Percentiles rank a stretch among this genome's conserved stretches.
These are phyloP conservation scores for Monomorium pharaonis DNA, from an alignment of 1,140 invertebrate species.

Conservation along the genomic window DNA sequence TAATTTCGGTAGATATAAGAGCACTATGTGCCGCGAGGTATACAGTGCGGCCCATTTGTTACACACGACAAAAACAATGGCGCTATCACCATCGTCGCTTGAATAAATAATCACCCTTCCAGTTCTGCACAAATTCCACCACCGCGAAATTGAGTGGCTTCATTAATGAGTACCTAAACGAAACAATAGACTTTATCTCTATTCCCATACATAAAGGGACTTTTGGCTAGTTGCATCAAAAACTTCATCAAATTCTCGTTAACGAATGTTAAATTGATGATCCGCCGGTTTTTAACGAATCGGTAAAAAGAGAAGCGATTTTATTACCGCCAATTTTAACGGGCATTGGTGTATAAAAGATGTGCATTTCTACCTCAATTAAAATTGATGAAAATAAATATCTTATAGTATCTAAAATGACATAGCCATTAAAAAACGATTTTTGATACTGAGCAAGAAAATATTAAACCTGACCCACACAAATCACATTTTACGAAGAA, in stretches of 20 bases:
- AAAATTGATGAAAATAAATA: constrained; percentile 5
- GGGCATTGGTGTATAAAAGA: background rate
- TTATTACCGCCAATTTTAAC: constrained; percentile 5
- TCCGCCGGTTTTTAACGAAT: constrained; percentile 9
- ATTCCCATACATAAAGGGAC: constrained; percentile 28
- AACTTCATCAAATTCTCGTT: constrained; percentile 54
- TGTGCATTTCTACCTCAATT: background rate
- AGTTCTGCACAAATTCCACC: constrained; percentile 43
- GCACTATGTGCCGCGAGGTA: background rate
- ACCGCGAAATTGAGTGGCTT: constrained; percentile 53
- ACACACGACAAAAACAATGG: constrained; percentile 66
- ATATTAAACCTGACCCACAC: background rate
- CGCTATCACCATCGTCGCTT: constrained; percentile 59
- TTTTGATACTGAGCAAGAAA: background rate
- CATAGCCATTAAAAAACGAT: background rate
- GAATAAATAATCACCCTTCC: constrained; percentile 68
- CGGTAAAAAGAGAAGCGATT: background rate
- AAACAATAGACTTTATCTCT: constrained; percentile 56
- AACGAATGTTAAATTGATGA: constrained; percentile 43
- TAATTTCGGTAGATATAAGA: constrained; percentile 68
- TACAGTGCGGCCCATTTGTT: constrained; percentile 61
- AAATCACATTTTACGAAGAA: background rate
- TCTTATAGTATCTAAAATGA: background rate
- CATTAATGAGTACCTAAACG: constrained; percentile 56
- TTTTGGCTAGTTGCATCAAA: constrained; percentile 24